Percentiles rank a stretch among this genome's conserved stretches.
Conservation (phyloP, 1,140 invertebrate species). For the Hyles euphorbiae region DNA sequence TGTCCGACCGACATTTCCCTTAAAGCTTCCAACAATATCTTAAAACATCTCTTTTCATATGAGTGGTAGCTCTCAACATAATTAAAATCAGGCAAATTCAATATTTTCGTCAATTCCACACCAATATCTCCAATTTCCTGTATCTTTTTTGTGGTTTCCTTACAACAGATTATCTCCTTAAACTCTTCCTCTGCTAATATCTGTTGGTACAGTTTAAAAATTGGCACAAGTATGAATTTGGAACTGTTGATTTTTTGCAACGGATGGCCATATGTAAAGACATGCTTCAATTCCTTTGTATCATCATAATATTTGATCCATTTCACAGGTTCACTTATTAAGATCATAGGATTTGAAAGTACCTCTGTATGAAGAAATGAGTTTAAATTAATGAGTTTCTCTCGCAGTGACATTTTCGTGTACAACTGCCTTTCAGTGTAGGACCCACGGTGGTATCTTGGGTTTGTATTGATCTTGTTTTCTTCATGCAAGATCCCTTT, state of each 20-base stretch:
- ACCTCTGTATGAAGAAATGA: conserved; percentile 50
- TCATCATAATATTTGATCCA: conserved; percentile 41
- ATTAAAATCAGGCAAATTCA: conserved; percentile 43
- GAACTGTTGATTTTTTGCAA: conserved; percentile 64
- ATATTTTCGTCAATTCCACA: conserved; percentile 33
- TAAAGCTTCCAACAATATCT: conserved; percentile 37
- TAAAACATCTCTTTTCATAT: conserved; percentile 62
- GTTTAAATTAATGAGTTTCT: conserved; percentile 65
- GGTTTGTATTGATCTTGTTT: conserved; percentile 65
- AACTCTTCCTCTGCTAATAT: conserved; percentile 59
- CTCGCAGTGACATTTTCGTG: conserved; percentile 63
- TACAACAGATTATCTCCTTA: conserved; percentile 43
- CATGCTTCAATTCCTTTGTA: conserved; percentile 31
- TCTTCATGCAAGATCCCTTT: conserved; percentile 62
- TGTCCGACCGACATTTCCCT: conserved; percentile 42
- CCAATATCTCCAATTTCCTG: conserved; percentile 28
- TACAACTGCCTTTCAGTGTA: conserved; percentile 72
- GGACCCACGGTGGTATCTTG: conserved; percentile 69
- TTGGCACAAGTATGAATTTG: conserved; percentile 68
- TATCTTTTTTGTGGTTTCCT: conserved; percentile 25
- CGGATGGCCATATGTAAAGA: conserved; percentile 56
- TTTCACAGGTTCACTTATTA: conserved; percentile 48
- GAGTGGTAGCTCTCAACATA: conserved; percentile 43
- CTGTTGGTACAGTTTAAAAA: conserved; percentile 66
- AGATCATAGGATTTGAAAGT: conserved; percentile 48